Percentiles rank a stretch among this genome's conserved stretches.
phyloP scores from a whole-genome alignment of 2,888 invertebrate genomes.

The Torymus aiolomorphi region DNA sequence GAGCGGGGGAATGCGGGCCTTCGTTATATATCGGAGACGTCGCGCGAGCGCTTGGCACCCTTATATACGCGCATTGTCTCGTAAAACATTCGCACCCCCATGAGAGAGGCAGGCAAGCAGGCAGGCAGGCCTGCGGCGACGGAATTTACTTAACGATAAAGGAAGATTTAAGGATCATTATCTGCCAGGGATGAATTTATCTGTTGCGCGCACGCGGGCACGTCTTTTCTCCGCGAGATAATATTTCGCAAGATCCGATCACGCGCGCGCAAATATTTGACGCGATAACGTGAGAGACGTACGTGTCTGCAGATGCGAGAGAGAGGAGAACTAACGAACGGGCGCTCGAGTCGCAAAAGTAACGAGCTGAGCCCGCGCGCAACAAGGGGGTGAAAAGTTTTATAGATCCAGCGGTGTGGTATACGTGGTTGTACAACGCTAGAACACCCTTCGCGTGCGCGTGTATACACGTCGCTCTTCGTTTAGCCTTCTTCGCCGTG shows the following conservation, averaged over 20 bases:
- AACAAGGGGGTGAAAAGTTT: background rate
- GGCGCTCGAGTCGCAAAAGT: no score
- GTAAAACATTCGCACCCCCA: slow-evolving; percentile 61
- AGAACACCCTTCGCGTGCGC: background rate
- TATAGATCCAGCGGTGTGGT: no score
- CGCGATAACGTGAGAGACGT: no score
- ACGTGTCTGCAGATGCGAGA: no score
- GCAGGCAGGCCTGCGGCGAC: slow-evolving; percentile 7
- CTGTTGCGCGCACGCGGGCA: slow-evolving; percentile 43
- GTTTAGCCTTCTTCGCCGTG: slow-evolving; percentile 49
- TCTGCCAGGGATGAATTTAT: slow-evolving; percentile 66
- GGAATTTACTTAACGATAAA: slow-evolving; percentile 68
- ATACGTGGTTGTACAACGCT: no score
- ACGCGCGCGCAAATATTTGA: background rate
- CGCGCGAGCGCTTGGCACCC: slow-evolving; percentile 44
- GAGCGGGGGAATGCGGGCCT: slow-evolving; percentile 38
- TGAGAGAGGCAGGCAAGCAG: background rate
- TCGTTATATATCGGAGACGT: background rate
- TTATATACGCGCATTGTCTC: slow-evolving; percentile 56
- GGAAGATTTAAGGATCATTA: slow-evolving; percentile 66
- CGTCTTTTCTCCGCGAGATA: background rate
- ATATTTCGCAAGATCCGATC: slow-evolving; percentile 23
- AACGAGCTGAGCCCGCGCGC: no score
- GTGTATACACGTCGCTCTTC: slow-evolving; percentile 32
- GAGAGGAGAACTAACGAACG: no score